Conservation (phyloP, 37 sponge, comb jelly and placozoan genomes). For the Agelas oroides region DNA sequence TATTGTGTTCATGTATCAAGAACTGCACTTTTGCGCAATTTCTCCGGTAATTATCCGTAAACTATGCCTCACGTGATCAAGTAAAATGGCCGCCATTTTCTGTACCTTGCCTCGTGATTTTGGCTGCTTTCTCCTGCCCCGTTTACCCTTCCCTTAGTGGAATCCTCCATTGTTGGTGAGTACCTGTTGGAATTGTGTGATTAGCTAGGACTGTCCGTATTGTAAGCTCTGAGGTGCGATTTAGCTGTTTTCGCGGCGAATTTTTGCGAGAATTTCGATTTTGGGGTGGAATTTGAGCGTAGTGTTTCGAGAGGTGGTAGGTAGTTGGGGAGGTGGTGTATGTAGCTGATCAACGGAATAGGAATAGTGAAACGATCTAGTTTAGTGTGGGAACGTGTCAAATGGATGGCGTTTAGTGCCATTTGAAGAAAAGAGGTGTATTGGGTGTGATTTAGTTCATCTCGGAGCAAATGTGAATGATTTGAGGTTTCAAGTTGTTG, state of each 20-base stretch:
- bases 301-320: background rate
- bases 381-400: no score
- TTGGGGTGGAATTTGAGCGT: background rate
- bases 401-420: no score
- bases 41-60: background rate
- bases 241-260: slow-evolving; percentile 20
- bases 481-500: no score
- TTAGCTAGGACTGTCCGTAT: no score
- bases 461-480: background rate
- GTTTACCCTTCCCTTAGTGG: slow-evolving; percentile 35
- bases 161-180: slow-evolving; percentile 82
- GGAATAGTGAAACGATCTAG: no score
- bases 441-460: background rate
- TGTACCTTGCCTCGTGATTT: slow-evolving; percentile 50
- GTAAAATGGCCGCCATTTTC: slow-evolving; percentile 57
- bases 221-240: no score
- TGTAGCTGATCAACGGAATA: no score
- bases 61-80: slow-evolving; percentile 41
- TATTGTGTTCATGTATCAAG: background rate
- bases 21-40: background rate
- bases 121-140: slow-evolving; percentile 42
- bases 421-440: no score
- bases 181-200: slow-evolving; percentile 21
- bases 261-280: slow-evolving; percentile 3
- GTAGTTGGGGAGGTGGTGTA: background rate